Evolutionary conservation across 2,797 vertebrate genomes (phyloP).

Genomic region (Syngnathus rostellatus): DNA sequence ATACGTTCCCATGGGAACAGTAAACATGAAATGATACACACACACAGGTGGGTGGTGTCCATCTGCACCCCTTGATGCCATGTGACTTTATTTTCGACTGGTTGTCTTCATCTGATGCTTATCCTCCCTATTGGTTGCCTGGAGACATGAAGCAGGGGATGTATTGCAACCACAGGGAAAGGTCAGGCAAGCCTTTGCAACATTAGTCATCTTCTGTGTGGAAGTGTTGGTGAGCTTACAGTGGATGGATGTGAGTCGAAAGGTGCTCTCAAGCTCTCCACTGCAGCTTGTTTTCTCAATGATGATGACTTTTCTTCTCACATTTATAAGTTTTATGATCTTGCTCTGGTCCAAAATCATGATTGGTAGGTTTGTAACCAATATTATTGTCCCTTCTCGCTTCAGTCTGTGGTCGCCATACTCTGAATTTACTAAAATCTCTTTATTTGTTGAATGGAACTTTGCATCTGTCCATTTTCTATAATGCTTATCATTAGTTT

Average conservation of each 20-base stretch:
- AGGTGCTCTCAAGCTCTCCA: conserved; percentile 27
- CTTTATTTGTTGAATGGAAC: not conserved
- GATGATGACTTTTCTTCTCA: no score
- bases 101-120: conserved; percentile 26
- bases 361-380: no score
- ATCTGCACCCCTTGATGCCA: conserved; percentile 31
- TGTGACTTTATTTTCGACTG: conserved; percentile 34
- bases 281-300: conserved; percentile 6
- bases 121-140: conserved; percentile 52
- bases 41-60: not conserved
- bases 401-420: no score
- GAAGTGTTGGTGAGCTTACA: conserved; percentile 23
- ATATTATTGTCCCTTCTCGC: no score
- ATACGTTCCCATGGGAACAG: not conserved
- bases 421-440: not conserved
- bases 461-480: not conserved
- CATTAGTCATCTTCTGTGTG: conserved; percentile 59
- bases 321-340: no score
- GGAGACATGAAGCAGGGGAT: conserved; percentile 57
- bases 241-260: conserved; percentile 7
- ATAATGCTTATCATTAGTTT: not conserved
- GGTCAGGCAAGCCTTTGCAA: conserved; percentile 64
- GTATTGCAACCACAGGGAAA: conserved; percentile 59
- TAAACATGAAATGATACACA: conserved; percentile 1
- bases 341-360: no score